A percentile compares a stretch with the other conserved stretches of the same genome.
Evolutionary conservation across 2,113 vertebrate genomes (phyloP).

Genomic region (Tyto alba): DNA sequence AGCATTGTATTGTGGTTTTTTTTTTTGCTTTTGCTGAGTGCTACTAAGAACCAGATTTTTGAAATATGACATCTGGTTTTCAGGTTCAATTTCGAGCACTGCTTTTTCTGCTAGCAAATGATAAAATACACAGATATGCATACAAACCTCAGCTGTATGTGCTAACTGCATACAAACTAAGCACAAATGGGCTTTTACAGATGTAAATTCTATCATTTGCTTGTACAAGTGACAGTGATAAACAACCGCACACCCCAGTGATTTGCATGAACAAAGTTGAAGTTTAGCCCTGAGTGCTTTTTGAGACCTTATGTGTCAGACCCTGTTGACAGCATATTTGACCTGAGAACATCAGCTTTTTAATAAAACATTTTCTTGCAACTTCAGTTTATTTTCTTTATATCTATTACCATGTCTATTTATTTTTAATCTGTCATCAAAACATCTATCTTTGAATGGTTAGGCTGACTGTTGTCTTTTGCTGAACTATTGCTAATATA

Average conservation of each 20-base stretch:
- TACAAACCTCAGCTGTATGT: conserved; percentile 14
- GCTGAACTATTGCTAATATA: not conserved
- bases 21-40: not conserved
- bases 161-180: conserved; percentile 49
- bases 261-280: conserved; percentile 30
- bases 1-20: not conserved
- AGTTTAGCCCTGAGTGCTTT: conserved; percentile 52
- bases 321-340: conserved; percentile 46
- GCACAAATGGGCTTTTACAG: conserved; percentile 37
- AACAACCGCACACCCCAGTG: conserved; percentile 12
- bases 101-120: conserved; percentile 12
- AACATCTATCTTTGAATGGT: not conserved
- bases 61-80: not conserved
- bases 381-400: conserved; percentile 50
- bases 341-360: conserved; percentile 40
- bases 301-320: conserved; percentile 41
- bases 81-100: conserved; percentile 7
- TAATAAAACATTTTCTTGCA: conserved; percentile 44
- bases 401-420: conserved; percentile 16
- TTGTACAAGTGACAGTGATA: conserved; percentile 56
- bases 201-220: conserved; percentile 57
- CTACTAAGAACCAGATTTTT: not conserved
- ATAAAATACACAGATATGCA: conserved; percentile 43
- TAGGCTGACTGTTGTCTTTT: not conserved
- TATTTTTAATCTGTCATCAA: conserved; percentile 47